A percentile compares a stretch with the other conserved stretches of the same genome.
phyloP scores from a whole-genome alignment of 2,888 invertebrate species.

The Diadromus collaris region DNA sequence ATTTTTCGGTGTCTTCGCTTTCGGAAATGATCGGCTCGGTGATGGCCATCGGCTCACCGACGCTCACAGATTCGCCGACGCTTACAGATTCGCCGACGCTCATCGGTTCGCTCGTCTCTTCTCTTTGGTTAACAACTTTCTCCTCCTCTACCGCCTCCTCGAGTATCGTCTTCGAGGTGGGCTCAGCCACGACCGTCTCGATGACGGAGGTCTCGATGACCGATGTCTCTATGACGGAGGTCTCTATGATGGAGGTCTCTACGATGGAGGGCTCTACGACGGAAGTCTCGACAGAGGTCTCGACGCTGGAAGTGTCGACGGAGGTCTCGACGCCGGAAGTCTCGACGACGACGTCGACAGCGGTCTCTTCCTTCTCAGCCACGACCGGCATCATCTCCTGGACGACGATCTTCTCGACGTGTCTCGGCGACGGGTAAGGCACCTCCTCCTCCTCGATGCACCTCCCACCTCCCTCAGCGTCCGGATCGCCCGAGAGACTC shows the following conservation, averaged over 20 bases:
- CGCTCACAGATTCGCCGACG: neutral
- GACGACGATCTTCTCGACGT: slow-evolving; percentile 23
- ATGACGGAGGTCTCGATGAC: slow-evolving; percentile 37
- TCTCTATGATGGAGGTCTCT: no score
- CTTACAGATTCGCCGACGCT: neutral
- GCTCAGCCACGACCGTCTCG: slow-evolving; percentile 43
- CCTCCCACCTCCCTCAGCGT: neutral
- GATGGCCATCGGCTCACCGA: slow-evolving; percentile 5
- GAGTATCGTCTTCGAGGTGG: no score
- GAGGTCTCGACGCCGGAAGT: slow-evolving; percentile 52
- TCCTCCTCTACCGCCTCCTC: slow-evolving; percentile 30
- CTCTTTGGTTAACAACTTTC: slow-evolving; percentile 24
- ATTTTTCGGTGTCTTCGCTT: neutral
- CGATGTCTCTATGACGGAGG: slow-evolving; percentile 18
- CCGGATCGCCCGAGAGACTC: neutral
- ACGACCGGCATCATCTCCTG: neutral
- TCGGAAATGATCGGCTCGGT: slow-evolving; percentile 6
- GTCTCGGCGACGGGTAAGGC: slow-evolving; percentile 10
- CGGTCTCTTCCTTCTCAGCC: slow-evolving; percentile 20
- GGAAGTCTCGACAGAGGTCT: no score
- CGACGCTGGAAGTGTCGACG: no score
- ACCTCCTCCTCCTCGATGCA: neutral
- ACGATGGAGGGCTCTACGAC: no score
- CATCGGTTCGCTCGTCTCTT: slow-evolving; percentile 12
- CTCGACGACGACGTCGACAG: slow-evolving; percentile 19